Percentiles rank a stretch among this genome's conserved stretches.
phyloP scores from a whole-genome alignment of 2,113 vertebrate species.

The Lampris megalopsis region DNA sequence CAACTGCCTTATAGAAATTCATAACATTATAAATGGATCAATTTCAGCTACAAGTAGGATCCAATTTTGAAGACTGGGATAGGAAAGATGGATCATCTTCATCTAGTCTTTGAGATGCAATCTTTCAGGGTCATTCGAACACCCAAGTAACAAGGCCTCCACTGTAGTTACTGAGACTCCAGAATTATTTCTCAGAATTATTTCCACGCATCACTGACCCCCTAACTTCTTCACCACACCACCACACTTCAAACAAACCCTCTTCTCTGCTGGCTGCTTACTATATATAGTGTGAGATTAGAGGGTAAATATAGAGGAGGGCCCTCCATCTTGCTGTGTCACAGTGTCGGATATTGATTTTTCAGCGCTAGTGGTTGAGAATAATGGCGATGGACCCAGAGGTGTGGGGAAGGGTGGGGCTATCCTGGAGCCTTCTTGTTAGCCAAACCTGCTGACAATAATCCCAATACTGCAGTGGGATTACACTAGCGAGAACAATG shows the following conservation, averaged over 20 bases:
- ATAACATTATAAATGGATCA: slow-evolving; percentile 57
- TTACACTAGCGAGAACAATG: slow-evolving; percentile 4
- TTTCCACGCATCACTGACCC: slow-evolving; percentile 22
- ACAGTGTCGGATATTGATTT: slow-evolving; percentile 40
- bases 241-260: slow-evolving; percentile 22
- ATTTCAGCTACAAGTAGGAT: slow-evolving; percentile 36
- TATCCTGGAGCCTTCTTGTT: slow-evolving; percentile 32
- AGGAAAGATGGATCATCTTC: slow-evolving; percentile 60
- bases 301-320: neutral
- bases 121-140: slow-evolving; percentile 30
- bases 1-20: slow-evolving; percentile 54
- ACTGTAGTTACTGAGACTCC: slow-evolving; percentile 9
- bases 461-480: slow-evolving; percentile 16
- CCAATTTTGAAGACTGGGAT: slow-evolving; percentile 37
- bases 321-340: slow-evolving; percentile 13
- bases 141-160: slow-evolving; percentile 11
- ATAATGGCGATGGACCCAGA: slow-evolving; percentile 38
- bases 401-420: slow-evolving; percentile 23
- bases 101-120: slow-evolving; percentile 37
- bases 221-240: neutral
- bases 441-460: slow-evolving; percentile 22
- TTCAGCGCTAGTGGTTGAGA: neutral
- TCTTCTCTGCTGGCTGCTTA: slow-evolving; percentile 8
- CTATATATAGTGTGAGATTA: slow-evolving; percentile 31
- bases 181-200: neutral